Evolutionary conservation across 1,140 invertebrate genomes (phyloP).

Genomic region (Drosophila ironensis): DNA sequence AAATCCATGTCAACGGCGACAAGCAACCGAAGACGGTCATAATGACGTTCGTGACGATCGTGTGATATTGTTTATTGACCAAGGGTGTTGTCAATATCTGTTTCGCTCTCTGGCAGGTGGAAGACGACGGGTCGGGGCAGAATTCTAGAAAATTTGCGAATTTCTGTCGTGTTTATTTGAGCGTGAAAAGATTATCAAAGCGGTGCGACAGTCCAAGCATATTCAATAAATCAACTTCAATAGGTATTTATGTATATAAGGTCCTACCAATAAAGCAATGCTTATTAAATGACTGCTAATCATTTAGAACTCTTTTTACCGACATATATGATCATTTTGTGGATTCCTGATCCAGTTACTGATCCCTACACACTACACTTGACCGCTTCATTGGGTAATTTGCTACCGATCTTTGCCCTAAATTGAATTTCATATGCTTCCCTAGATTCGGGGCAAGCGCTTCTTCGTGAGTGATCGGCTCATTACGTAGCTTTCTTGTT

Average conservation of each 20-base stretch:
- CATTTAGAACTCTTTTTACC: too few species aligned
- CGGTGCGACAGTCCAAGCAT: not conserved
- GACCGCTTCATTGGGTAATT: constrained; percentile 34
- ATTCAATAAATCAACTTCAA: not conserved
- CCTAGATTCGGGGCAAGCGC: constrained; percentile 28
- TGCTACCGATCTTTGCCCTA: constrained; percentile 31
- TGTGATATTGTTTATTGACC: constrained; percentile 42
- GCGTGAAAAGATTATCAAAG: constrained; percentile 14
- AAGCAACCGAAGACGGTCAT: constrained; percentile 34
- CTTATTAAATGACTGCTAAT: too few species aligned
- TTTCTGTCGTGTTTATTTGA: constrained; percentile 13
- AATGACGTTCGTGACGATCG: constrained; percentile 39
- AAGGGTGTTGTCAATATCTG: constrained; percentile 40
- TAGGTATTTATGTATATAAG: too few species aligned
- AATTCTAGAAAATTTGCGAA: constrained; percentile 19
- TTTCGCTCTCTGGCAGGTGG: constrained; percentile 29
- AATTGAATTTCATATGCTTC: constrained; percentile 37
- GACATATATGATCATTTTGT: too few species aligned
- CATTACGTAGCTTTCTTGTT: not conserved
- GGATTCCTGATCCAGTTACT: constrained; percentile 34
- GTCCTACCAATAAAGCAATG: too few species aligned
- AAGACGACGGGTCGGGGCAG: not conserved
- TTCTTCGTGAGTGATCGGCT: constrained; percentile 24
- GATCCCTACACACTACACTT: constrained; percentile 37
- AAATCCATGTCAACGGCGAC: constrained; percentile 50